Percentiles rank a stretch among this genome's conserved stretches.
phyloP scores from a whole-genome alignment of 2,113 vertebrate genomes.

The Mus musculus region DNA sequence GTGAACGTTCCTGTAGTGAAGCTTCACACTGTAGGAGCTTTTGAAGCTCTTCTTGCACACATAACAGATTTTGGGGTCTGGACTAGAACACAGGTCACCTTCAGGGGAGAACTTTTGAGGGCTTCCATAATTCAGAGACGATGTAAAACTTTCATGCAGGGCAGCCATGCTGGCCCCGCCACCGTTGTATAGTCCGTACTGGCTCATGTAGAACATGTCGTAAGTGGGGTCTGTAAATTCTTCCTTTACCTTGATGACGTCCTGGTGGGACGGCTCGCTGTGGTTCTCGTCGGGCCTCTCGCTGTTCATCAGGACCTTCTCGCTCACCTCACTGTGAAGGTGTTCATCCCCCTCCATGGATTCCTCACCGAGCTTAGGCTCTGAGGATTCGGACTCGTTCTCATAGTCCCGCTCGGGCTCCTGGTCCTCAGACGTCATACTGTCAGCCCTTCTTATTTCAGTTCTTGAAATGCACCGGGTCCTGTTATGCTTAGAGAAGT shows the following conservation, averaged over 20 bases:
- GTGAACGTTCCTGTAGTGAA: slow-evolving; percentile 99
- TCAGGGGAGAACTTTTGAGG: slow-evolving; percentile 98
- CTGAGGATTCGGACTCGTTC: slow-evolving; percentile 97
- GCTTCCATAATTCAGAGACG: slow-evolving; percentile 96
- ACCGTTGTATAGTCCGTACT: slow-evolving; percentile 98
- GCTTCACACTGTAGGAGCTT: slow-evolving; percentile 99
- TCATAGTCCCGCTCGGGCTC: slow-evolving; percentile 98
- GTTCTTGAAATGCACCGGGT: slow-evolving; percentile 89
- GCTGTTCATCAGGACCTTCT: slow-evolving; percentile 87
- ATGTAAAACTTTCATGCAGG: slow-evolving; percentile 96
- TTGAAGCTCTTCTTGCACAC: slow-evolving; percentile 99
- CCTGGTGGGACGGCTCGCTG: slow-evolving; percentile 92
- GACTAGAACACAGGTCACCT: slow-evolving; percentile 96
- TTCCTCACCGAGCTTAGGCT: slow-evolving; percentile 95
- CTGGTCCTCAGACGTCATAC: slow-evolving; percentile 98
- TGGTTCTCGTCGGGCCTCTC: slow-evolving; percentile 93
- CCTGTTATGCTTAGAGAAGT: slow-evolving; percentile 93
- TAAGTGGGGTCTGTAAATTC: slow-evolving; percentile 98
- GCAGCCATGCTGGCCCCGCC: slow-evolving; percentile 95
- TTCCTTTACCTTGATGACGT: slow-evolving; percentile 97
- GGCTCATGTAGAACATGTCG: slow-evolving; percentile 99
- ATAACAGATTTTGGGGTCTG: slow-evolving; percentile 99
- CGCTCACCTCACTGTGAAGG: slow-evolving; percentile 84
- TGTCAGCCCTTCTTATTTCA: slow-evolving; percentile 95
- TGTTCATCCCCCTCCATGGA: slow-evolving; percentile 95